A percentile compares a stretch with the other conserved stretches of the same genome.
Evolutionary conservation across 2,797 vertebrate species (phyloP).

Genomic region (Karalla daura): DNA sequence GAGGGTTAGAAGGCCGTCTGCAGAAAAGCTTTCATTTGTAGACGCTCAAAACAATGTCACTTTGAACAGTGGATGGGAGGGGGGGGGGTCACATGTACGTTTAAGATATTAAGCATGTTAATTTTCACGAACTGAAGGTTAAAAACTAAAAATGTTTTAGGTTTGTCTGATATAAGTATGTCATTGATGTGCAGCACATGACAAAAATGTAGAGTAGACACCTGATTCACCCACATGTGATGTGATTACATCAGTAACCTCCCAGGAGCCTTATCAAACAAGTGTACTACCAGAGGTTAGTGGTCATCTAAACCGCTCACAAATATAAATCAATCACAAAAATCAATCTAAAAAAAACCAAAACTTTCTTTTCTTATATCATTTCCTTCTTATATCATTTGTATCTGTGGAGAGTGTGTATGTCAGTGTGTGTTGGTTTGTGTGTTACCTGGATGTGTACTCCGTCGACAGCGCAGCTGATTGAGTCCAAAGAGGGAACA

Average conservation of each 20-base stretch:
- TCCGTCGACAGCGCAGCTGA: conserved; percentile 84
- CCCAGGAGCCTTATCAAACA: no score
- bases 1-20: conserved; percentile 41
- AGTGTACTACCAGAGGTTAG: no score
- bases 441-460: conserved; percentile 81
- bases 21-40: conserved; percentile 46
- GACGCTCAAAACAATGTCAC: not conserved
- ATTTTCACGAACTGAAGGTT: not conserved
- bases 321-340: no score
- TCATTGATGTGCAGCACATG: not conserved
- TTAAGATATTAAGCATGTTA: not conserved
- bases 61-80: not conserved
- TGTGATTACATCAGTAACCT: no score
- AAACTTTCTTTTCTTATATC: no score
- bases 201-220: conserved; percentile 26
- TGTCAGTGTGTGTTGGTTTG: conserved; percentile 4
- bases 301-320: no score
- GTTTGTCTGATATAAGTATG: not conserved
- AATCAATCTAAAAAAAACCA: no score
- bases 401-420: not conserved
- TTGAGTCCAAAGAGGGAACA: conserved; percentile 87
- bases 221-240: not conserved
- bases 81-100: not conserved
- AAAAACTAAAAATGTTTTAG: not conserved
- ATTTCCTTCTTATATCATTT: no score